phyloP scores from a whole-genome alignment of 2,113 vertebrate genomes.

The Hystrix brachyura region DNA sequence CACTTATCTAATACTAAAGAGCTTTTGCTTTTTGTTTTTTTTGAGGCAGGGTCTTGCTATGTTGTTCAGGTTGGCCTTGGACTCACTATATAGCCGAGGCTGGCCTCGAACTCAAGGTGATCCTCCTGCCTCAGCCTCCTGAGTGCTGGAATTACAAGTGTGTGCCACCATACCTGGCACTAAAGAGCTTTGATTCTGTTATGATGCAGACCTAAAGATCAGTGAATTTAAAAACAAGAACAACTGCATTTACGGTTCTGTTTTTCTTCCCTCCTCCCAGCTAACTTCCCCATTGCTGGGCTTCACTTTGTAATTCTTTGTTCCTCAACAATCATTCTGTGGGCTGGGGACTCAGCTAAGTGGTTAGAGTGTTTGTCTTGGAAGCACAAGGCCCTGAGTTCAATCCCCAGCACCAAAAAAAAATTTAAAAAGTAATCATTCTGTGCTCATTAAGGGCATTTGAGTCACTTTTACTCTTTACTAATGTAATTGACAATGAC shows the following conservation, averaged over 20 bases:
- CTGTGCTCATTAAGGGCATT: conserved; percentile 58
- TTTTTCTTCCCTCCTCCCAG: neutral
- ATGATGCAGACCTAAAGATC: neutral
- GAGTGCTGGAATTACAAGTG: too few relatives aligned
- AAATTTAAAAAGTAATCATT: neutral
- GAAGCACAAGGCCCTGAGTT: too few relatives aligned
- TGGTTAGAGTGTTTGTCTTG: too few relatives aligned
- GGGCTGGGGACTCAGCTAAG: neutral
- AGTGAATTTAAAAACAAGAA: conserved; percentile 32
- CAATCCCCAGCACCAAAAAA: too few relatives aligned
- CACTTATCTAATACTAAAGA: neutral
- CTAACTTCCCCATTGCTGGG: neutral
- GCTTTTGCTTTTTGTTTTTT: neutral
- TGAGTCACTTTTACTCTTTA: conserved; percentile 71
- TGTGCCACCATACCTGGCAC: neutral
- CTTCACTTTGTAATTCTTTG: conserved; percentile 24
- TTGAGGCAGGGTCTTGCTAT: too few relatives aligned
- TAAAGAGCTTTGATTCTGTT: neutral
- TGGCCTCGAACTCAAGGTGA: too few relatives aligned
- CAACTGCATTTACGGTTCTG: neutral
- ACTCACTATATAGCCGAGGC: too few relatives aligned
- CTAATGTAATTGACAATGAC: conserved; percentile 65
- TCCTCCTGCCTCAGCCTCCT: too few relatives aligned
- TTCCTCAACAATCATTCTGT: conserved; percentile 56
- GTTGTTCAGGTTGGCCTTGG: too few relatives aligned